phyloP scores from a whole-genome alignment of 2,888 invertebrate genomes.

The Anorthoa munda region DNA sequence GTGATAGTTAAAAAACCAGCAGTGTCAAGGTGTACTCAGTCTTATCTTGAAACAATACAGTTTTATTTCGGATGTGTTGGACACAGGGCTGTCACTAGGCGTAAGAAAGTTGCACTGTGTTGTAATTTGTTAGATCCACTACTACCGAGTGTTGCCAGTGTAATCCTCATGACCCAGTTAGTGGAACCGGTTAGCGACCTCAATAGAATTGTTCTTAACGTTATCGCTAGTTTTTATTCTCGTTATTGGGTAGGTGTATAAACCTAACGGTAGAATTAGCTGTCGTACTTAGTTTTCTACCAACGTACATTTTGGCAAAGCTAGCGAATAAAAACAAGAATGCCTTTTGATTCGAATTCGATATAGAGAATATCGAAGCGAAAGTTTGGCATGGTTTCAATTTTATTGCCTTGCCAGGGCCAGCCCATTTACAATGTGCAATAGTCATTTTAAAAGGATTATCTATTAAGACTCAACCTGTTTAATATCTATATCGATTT shows the following conservation, averaged over 20 bases:
- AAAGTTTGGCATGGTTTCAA: slow-evolving; percentile 18
- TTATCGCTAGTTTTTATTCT: slow-evolving; percentile 29
- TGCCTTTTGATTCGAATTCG: neutral
- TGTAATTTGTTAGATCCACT: slow-evolving; percentile 40
- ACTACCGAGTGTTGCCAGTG: slow-evolving; percentile 32
- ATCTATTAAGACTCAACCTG: neutral
- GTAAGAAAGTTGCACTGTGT: slow-evolving; percentile 33
- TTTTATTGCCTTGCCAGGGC: neutral
- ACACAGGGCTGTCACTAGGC: slow-evolving; percentile 19
- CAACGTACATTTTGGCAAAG: slow-evolving; percentile 5
- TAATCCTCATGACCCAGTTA: slow-evolving; percentile 51
- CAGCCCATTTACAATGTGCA: neutral
- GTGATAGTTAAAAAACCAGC: slow-evolving; percentile 9
- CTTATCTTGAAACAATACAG: slow-evolving; percentile 19
- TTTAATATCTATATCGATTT: neutral
- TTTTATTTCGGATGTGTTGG: slow-evolving; percentile 23
- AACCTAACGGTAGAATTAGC: slow-evolving; percentile 20
- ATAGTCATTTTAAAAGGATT: neutral
- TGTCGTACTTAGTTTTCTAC: slow-evolving; percentile 3
- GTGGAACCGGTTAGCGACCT: slow-evolving; percentile 44
- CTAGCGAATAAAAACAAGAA: slow-evolving; percentile 15
- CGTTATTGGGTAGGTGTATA: neutral
- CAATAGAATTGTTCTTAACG: slow-evolving; percentile 40
- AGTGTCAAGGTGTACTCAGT: slow-evolving; percentile 27
- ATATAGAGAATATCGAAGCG: neutral